Evolutionary conservation across 2,888 invertebrate genomes (phyloP), one percentile per base, ranked within the genome.

Genomic region (Pseudococcus longispinus): DNA sequence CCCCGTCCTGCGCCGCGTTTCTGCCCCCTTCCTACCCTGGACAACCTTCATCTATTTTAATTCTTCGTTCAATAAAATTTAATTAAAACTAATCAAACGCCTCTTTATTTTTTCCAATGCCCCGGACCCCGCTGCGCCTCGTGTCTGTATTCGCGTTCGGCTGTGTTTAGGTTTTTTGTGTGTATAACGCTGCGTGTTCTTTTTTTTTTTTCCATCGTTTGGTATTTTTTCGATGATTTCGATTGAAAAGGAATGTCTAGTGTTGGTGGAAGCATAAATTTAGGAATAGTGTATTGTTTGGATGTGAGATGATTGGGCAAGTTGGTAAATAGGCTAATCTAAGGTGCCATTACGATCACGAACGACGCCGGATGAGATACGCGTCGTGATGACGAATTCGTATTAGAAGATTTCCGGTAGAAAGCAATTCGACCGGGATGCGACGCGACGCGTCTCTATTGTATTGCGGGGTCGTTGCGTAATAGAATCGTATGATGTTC

Each of bases 21-120:
- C 70, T 29, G 44, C 29, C 85, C 85, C 85, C 29, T 26, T 37
- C 23, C 77, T 55, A n/a, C 77, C 46, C 42, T 29, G 42, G 32
- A 29, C 80, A 86, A 32, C 86, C 86, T 86, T 86, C 86, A 86
- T 86, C 86, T 86, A 86, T 86, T 86, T 86, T 86, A 86, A 86
- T 86, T 86, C 86, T 80, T 86, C 86, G 86, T 86, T 86, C 86
- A 86, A 86, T 86, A 86, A 86, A 86, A 86, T 86, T 86, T 86
- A 86, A 86, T 86, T 86, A 86, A 86, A 86, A 86, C 86, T 86
- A 86, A 86, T 86, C 86, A 86, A 86, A 86, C 86, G 86, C 86
- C 86, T 86, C 80, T 86, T 86, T 44, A 74, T 86, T 86, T 86
- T 86, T 86, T 70, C 84, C 77, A 70, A 70, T 70, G 70, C 18